Evolutionary conservation across 2,888 invertebrate species (phyloP).

Genomic region (Tholera decimalis): DNA sequence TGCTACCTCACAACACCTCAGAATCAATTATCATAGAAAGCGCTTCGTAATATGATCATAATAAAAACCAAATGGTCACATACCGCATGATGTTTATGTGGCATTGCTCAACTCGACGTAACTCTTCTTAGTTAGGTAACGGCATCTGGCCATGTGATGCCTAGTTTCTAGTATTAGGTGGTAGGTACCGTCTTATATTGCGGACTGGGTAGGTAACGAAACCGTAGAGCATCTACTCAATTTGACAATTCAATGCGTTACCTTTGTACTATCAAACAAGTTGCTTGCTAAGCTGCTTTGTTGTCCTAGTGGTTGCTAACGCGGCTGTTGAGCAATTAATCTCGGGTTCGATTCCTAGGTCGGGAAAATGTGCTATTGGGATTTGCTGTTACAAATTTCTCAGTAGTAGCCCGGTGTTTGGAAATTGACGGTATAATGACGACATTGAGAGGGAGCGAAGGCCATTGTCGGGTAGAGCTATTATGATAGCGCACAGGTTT

Average conservation of each 20-base stretch:
- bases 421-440: too few species aligned
- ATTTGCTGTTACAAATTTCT: too few species aligned
- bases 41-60: conserved; percentile 26
- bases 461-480: too few species aligned
- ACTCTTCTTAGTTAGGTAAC: conserved; percentile 31
- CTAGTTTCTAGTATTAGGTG: conserved; percentile 23
- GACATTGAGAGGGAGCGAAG: too few species aligned
- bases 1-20: not conserved
- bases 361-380: too few species aligned
- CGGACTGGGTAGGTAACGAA: not conserved
- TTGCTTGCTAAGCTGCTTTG: too few species aligned
- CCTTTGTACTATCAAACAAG: not conserved
- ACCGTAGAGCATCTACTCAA: not conserved
- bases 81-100: conserved; percentile 30
- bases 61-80: conserved; percentile 31
- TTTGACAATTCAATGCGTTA: not conserved
- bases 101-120: conserved; percentile 33
- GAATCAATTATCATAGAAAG: conserved; percentile 29
- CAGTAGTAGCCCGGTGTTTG: too few species aligned
- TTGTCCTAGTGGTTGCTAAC: too few species aligned
- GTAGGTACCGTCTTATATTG: not conserved
- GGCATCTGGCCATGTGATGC: conserved; percentile 27
- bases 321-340: too few species aligned
- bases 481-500: too few species aligned
- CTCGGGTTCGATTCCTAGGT: too few species aligned